Evolutionary conservation across 2,113 vertebrate species (phyloP).

Genomic region (Bathybates hornii): DNA sequence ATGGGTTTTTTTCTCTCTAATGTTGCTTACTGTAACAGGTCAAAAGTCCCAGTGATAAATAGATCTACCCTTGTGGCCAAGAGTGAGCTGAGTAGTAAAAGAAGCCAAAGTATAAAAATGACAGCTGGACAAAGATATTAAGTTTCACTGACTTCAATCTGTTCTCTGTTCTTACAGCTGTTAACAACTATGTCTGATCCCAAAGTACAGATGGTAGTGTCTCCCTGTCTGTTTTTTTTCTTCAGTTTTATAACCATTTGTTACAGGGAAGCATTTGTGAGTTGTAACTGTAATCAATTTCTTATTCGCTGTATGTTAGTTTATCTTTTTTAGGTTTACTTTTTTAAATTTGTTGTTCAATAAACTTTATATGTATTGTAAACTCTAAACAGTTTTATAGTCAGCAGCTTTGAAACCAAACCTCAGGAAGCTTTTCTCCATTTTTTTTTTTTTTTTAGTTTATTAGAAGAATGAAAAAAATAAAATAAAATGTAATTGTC

Average conservation of each 20-base stretch:
- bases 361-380: not conserved
- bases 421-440: not conserved
- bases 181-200: slow-evolving; percentile 48
- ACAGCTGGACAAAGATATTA: slow-evolving; percentile 43
- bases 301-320: not conserved
- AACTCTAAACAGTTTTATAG: not conserved
- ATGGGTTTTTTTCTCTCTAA: fast-evolving
- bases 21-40: not conserved
- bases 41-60: not conserved
- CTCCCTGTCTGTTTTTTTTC: not conserved
- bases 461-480: not conserved
- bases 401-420: not conserved
- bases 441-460: not conserved
- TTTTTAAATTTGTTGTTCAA: not conserved
- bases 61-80: not conserved
- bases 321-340: not conserved
- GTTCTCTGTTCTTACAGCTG: slow-evolving; percentile 56
- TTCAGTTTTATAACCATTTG: not conserved
- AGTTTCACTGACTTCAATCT: slow-evolving; percentile 34
- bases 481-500: not conserved
- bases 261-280: not conserved
- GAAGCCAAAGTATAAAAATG: slow-evolving; percentile 14
- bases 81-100: not conserved
- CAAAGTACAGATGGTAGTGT: slow-evolving; percentile 46
- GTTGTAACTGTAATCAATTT: not conserved